These are phyloP conservation scores for Styela plicata DNA, from an alignment of 23 tunicate genomes.

Conservation along the genomic window DNA sequence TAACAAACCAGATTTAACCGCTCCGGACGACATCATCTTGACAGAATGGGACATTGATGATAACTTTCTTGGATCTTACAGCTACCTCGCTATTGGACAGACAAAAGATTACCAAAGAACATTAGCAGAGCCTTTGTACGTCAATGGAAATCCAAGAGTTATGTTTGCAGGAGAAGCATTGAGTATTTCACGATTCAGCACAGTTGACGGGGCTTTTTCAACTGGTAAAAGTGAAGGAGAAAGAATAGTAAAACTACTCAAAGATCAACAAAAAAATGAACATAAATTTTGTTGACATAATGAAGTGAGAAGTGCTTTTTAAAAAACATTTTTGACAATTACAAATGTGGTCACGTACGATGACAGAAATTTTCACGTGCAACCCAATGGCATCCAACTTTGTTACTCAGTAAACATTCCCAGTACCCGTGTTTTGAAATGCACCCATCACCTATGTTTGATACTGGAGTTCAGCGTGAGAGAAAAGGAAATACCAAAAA, in stretches of 20 bases:
- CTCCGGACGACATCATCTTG: background rate
- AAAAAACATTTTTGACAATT: too few relatives aligned
- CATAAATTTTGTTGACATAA: too few relatives aligned
- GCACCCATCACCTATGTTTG: too few relatives aligned
- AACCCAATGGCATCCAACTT: too few relatives aligned
- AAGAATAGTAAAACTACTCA: conserved; percentile 1
- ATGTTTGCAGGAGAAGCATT: conserved; percentile 58
- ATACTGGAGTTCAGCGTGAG: too few relatives aligned
- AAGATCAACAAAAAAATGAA: too few relatives aligned
- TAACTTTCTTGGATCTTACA: conserved; percentile 33
- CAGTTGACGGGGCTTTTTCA: conserved; percentile 40
- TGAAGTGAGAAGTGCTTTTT: too few relatives aligned
- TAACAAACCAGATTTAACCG: background rate
- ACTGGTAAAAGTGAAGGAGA: conserved; percentile 33
- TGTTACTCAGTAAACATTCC: too few relatives aligned
- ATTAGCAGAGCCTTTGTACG: conserved; percentile 23
- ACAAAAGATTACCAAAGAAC: background rate
- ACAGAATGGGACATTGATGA: conserved; percentile 23
- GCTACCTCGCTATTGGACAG: conserved; percentile 11
- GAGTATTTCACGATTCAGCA: conserved; percentile 9
- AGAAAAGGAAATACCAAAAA: too few relatives aligned
- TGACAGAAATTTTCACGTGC: too few relatives aligned
- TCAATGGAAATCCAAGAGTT: conserved; percentile 1
- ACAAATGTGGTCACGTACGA: too few relatives aligned
- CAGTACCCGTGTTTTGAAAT: too few relatives aligned